phyloP scores from a whole-genome alignment of 2,888 invertebrate genomes.

The Rhamphomyia laevipes region DNA sequence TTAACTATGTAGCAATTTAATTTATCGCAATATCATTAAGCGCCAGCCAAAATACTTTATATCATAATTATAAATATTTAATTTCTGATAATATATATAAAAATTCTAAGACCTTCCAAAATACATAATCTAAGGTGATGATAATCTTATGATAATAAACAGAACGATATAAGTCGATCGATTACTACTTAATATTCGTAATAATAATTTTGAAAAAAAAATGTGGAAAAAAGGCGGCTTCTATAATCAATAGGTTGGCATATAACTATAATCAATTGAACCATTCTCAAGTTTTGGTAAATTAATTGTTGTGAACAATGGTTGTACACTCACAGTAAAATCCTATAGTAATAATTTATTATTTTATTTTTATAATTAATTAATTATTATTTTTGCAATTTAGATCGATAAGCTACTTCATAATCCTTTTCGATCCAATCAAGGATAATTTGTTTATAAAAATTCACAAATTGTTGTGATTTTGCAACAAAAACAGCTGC shows the following conservation, averaged over 20 bases:
- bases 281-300: constrained; percentile 37
- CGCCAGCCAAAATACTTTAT: too few species aligned
- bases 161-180: too few species aligned
- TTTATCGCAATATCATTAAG: too few species aligned
- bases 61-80: too few species aligned
- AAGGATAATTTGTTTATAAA: constrained; percentile 37
- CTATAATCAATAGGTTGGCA: constrained; percentile 50
- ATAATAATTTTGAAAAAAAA: too few species aligned
- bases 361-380: not conserved
- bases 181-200: too few species aligned
- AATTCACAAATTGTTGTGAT: not conserved
- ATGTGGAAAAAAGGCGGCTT: too few species aligned
- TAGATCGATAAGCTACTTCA: constrained; percentile 38
- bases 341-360: constrained; percentile 33
- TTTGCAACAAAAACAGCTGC: constrained; percentile 45
- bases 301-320: constrained; percentile 36
- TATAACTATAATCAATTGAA: constrained; percentile 39
- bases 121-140: too few species aligned
- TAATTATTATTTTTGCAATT: constrained; percentile 31
- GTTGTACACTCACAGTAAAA: constrained; percentile 46
- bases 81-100: too few species aligned
- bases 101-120: too few species aligned
- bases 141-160: too few species aligned
- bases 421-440: constrained; percentile 44
- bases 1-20: too few species aligned